These are phyloP conservation scores for Drosophila bipectinata DNA, from an alignment of 1,140 invertebrate genomes.

Conservation along the genomic window DNA sequence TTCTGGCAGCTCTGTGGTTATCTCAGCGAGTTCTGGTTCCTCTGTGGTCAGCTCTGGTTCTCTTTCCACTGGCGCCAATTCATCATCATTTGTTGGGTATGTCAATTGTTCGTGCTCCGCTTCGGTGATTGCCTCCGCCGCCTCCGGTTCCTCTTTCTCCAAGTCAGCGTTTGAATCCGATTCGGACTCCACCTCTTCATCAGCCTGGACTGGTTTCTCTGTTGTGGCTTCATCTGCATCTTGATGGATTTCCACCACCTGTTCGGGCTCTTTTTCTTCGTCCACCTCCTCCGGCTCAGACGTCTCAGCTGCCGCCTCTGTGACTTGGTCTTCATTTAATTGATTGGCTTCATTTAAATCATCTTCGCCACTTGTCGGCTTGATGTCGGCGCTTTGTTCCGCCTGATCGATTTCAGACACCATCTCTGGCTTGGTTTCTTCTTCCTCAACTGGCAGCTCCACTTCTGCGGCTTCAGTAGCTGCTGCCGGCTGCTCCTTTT, in stretches of 20 bases:
- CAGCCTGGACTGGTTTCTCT: conserved; percentile 12
- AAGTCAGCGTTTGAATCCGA: conserved; percentile 20
- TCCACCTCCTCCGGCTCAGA: conserved; percentile 1
- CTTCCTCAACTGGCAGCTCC: conserved; percentile 3
- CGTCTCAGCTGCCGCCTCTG: conserved; percentile 16
- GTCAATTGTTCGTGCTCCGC: conserved; percentile 75
- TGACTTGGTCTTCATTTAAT: conserved; percentile 67
- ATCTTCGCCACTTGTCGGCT: conserved; percentile 78
- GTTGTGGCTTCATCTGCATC: conserved; percentile 49
- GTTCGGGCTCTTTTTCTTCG: conserved; percentile 26
- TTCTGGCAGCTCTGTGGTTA: conserved; percentile 22
- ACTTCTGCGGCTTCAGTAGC: conserved; percentile 31
- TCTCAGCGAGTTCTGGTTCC: conserved; percentile 42
- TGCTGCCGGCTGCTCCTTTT: conserved; percentile 22
- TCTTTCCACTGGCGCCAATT: conserved; percentile 69
- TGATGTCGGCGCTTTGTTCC: conserved; percentile 72
- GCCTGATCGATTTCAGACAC: conserved; percentile 53
- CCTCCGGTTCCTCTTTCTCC: conserved; percentile 19
- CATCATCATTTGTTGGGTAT: conserved; percentile 83
- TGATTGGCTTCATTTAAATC: conserved; percentile 82
- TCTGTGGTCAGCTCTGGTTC: conserved; percentile 49
- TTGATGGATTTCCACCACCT: conserved; percentile 43
- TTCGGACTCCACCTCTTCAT: conserved; percentile 36
- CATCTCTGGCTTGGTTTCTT: conserved; percentile 22
- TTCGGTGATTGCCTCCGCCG: conserved; percentile 66